phyloP scores from a whole-genome alignment of 2,888 invertebrate genomes.

The Drosophila robusta region DNA sequence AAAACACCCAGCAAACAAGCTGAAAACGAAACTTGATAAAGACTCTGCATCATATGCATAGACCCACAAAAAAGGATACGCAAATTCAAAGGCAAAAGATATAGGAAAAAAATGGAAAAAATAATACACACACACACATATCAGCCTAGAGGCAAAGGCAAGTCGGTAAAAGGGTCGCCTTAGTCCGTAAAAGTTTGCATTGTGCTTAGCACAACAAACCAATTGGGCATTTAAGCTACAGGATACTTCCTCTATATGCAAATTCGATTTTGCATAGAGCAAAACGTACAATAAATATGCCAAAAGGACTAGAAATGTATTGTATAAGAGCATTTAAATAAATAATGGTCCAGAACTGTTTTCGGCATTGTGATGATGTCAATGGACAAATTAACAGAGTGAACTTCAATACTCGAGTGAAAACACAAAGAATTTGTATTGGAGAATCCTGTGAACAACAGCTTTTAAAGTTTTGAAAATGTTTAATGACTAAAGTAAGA shows the following conservation, averaged over 20 bases:
- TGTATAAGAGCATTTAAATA: constrained; percentile 54
- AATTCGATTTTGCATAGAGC: constrained; percentile 63
- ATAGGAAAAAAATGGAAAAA: constrained; percentile 5
- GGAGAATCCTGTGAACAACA: no score
- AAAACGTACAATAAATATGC: constrained; percentile 44
- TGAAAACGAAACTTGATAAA: constrained; percentile 58
- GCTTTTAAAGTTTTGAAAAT: background rate
- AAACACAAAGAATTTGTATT: constrained; percentile 1
- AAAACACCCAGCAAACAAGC: constrained; percentile 55
- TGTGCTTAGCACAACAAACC: constrained; percentile 65
- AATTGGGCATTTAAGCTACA: constrained; percentile 57
- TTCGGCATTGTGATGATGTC: constrained; percentile 44
- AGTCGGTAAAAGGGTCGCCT: constrained; percentile 55
- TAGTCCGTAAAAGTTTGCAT: constrained; percentile 45
- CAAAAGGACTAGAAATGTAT: constrained; percentile 30
- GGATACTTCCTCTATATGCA: constrained; percentile 52
- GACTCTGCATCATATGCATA: constrained; percentile 24
- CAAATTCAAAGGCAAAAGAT: constrained; percentile 32
- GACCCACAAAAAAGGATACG: constrained; percentile 38
- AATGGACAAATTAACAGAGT: constrained; percentile 45
- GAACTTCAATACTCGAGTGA: background rate
- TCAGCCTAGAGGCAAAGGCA: constrained; percentile 40
- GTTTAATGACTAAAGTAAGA: no score
- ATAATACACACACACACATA: constrained; percentile 11
- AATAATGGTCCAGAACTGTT: constrained; percentile 54